Evolutionary conservation across 2,888 invertebrate species (phyloP), one percentile per base, ranked within the genome.

Genomic region (Trachelus stipa): DNA sequence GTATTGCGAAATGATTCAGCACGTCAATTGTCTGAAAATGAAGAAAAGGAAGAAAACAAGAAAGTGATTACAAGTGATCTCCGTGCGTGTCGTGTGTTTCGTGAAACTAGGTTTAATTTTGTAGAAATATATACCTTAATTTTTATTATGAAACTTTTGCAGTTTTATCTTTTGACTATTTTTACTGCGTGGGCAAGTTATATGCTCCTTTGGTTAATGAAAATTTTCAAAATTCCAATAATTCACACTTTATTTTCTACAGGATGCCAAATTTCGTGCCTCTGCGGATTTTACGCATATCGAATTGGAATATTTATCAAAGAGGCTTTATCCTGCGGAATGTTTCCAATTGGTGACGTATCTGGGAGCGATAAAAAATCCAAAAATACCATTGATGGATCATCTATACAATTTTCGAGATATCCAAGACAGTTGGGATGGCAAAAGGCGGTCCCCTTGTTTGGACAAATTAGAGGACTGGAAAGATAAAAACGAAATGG

Each of bases 61-160:
- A 56, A 56, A 56, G 23, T 56, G 56, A 56, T 56, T 23, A 56
- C 23, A 56, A 56, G 23, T 1, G 56, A 56, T 23, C 40, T 40
- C 2, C 23, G 56, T 23, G 56, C 56, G 23, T n/a, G 30, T 76
- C 37, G 56, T n/a, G 33, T 31, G 34, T 74, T 30, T 40, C 23
- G 75, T 78, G 73, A 75, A 77, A 35, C 68, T 34, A 75, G 23
- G 35, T 69, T 74, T 76, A 69, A 68, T 76, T 77, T 79, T 79
- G 71, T 76, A 69, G 31, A 69, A 75, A 77, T 37, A 78, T 68
- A 15, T 76, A 76, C 34, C 73, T 68, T 68, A 56, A 74, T 78
- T 77, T 80, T 77, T 77, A 77, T 40, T 40, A 83, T 81, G 80
- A 80, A 79, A 83, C 76, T 81, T 81, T 74, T 81, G 79, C 71